A percentile compares a stretch with the other conserved stretches of the same genome.
phyloP scores from a whole-genome alignment of 2,888 invertebrate species.

The Hypomecis atomaria region DNA sequence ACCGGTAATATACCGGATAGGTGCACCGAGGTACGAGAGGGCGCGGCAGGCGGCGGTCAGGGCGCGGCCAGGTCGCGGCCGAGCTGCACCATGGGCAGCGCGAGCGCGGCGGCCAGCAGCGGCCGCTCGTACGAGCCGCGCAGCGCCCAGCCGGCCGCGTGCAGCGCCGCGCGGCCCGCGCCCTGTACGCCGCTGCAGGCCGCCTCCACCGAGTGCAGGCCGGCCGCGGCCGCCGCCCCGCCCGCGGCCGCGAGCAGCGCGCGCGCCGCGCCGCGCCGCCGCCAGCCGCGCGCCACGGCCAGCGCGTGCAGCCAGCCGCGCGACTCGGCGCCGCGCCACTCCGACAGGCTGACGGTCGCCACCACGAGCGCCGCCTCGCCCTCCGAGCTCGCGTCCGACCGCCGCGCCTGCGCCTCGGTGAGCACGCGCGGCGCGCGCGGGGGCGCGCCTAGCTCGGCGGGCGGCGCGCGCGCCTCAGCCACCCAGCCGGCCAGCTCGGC shows the following conservation, averaged over 20 bases:
- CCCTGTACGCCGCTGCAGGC: constrained; percentile 47
- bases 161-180: constrained; percentile 46
- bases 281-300: constrained; percentile 44
- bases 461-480: constrained; percentile 36
- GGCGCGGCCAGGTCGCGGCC: constrained; percentile 38
- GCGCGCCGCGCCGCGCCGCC: constrained; percentile 51
- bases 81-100: constrained; percentile 58
- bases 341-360: constrained; percentile 59
- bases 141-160: constrained; percentile 54
- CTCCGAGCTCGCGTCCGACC: not conserved
- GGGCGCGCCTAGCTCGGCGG: not conserved
- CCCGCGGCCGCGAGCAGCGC: constrained; percentile 52
- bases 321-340: constrained; percentile 49
- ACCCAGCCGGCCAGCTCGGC: constrained; percentile 82
- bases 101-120: constrained; percentile 57
- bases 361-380: constrained; percentile 46
- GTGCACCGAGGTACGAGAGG: not conserved
- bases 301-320: constrained; percentile 60
- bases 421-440: constrained; percentile 29
- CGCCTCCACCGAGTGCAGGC: constrained; percentile 43
- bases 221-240: constrained; percentile 35
- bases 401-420: constrained; percentile 20
- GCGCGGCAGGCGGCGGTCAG: not conserved
- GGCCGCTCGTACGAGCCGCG: constrained; percentile 59
- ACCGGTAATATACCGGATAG: no score